A percentile compares a stretch with the other conserved stretches of the same genome.
Conservation (phyloP, 2,888 invertebrate species). For the Pheosia gnoma region DNA sequence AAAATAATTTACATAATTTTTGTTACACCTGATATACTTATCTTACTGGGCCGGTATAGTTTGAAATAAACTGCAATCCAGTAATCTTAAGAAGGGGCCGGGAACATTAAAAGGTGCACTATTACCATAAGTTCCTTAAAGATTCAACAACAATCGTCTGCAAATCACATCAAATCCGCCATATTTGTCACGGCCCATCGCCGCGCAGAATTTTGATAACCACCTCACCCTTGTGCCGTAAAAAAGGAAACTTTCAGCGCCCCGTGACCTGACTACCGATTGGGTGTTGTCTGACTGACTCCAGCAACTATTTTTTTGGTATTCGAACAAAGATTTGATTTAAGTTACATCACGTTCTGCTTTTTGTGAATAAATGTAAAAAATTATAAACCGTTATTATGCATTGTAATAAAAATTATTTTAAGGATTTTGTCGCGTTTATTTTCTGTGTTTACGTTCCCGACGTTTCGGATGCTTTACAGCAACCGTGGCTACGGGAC, state of each 20-base stretch:
- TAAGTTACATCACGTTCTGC: background rate
- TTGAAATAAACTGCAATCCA: no score
- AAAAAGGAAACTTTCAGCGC: slow-evolving; percentile 2
- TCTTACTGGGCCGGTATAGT: no score
- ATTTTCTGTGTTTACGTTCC: background rate
- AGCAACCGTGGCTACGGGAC: no score
- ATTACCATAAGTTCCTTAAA: background rate
- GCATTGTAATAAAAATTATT: background rate
- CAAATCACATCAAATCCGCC: slow-evolving; percentile 4
- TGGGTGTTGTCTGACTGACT: background rate
- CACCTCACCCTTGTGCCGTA: background rate
- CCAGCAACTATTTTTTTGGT: slow-evolving; percentile 1
- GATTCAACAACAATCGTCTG: background rate
- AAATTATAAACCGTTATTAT: background rate
- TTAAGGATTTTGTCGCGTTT: background rate
- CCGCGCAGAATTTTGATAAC: slow-evolving; percentile 3
- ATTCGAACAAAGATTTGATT: slow-evolving; percentile 4
- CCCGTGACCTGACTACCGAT: slow-evolving; percentile 1
- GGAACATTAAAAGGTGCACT: no score
- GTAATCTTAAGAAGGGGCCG: no score
- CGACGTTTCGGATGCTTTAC: no score
- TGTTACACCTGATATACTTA: no score
- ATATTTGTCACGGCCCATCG: background rate
- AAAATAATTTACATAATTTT: no score
- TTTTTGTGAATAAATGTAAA: slow-evolving; percentile 1